Evolutionary conservation across 2,113 vertebrate species (phyloP).

Genomic region (Gracilinanus agilis): DNA sequence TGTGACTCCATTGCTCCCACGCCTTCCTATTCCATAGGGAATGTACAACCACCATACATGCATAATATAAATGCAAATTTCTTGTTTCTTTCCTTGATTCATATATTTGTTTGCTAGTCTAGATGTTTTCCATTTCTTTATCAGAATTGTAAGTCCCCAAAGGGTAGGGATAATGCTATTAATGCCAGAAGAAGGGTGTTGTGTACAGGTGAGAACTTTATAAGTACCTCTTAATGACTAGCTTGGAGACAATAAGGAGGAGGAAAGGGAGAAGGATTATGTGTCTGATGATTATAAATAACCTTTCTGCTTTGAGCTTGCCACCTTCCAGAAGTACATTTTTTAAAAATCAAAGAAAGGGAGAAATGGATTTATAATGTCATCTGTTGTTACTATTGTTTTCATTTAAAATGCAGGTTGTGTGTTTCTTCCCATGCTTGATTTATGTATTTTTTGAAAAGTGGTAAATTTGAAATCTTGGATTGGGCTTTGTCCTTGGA

Average conservation of each 20-base stretch:
- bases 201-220: neutral
- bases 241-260: slow-evolving; percentile 6
- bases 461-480: slow-evolving; percentile 16
- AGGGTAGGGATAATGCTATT: neutral
- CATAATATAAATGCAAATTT: neutral
- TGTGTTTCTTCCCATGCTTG: slow-evolving; percentile 18
- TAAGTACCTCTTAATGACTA: neutral
- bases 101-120: neutral
- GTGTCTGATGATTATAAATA: neutral
- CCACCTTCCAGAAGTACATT: neutral
- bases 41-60: neutral
- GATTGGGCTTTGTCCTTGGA: neutral
- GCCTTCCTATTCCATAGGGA: neutral
- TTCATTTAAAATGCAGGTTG: neutral
- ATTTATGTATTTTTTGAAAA: slow-evolving; percentile 18
- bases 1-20: neutral
- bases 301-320: neutral
- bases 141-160: slow-evolving; percentile 1
- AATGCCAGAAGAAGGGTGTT: neutral
- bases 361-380: slow-evolving; percentile 7
- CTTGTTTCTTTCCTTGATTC: neutral
- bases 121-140: neutral
- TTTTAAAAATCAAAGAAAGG: neutral
- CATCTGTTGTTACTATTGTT: neutral
- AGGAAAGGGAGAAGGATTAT: neutral